Evolutionary conservation across 2,888 invertebrate species (phyloP), one percentile per base, ranked within the genome.

Genomic region (Noctua janthe): DNA sequence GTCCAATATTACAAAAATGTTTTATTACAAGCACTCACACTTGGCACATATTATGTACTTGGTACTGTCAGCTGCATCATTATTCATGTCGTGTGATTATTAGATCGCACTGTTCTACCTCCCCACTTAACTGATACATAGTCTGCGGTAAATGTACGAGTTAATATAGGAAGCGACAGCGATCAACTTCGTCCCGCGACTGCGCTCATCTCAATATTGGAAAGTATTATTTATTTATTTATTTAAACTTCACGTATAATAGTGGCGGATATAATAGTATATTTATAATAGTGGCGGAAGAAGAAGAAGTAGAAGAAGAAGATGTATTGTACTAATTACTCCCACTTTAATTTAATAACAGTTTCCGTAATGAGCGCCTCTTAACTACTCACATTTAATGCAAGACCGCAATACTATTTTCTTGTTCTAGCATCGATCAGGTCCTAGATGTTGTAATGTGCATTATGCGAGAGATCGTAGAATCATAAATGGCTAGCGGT

Each of bases 81-180:
- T 75, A 71, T 75, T 75, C 64, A 84, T 75, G 35, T 56, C 70
- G n/a, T 64, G 54, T 83, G 66, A 74, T 67, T 82, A 62, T 67
- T 74, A 23, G 54, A 74, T 74, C 54, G 11, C 35, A n/a, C 17
- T 54, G 62, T 62, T 20, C 20, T 51, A 15, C 67, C 43, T 67
- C 23, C 39, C 43, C 39, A 43, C 39, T 66, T 43, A 23, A 23
- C 66, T 39, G 39, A 67, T 67, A 62, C 13, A 17, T 62, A 8
- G 29, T 47, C 13, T 15, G 62, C 29, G 20, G 29, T 62, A 83
- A 39, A 78, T 47, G 7, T 17, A 49, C 15, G 17, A 62, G 23
- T 49, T 47, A n/a, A 67, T 54, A 71, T 23, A 54, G 51, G 3
- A 23, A 64, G 47, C 39, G 59, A 71, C 66, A 11, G 39, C 20